phyloP scores from a whole-genome alignment of 1,140 invertebrate species.

The Eueides isabella region DNA sequence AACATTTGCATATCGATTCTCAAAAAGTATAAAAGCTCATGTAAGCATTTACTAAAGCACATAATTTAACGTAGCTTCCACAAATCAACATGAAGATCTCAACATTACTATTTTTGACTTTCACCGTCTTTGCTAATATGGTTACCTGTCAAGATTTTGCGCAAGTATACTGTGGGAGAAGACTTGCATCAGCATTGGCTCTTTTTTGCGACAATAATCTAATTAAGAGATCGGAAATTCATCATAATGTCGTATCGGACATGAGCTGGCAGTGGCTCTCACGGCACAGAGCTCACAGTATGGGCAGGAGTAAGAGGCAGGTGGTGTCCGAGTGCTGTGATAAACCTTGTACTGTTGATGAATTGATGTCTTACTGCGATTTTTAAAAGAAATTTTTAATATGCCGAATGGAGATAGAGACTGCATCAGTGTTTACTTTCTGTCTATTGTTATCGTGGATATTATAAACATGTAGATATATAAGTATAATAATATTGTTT shows the following conservation, averaged over 20 bases:
- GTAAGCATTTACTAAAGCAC: neutral
- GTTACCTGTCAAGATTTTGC: slow-evolving; percentile 29
- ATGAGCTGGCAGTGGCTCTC: slow-evolving; percentile 35
- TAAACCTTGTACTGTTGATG: slow-evolving; percentile 39
- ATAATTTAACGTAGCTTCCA: neutral
- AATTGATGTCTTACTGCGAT: slow-evolving; percentile 40
- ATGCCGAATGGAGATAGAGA: no score
- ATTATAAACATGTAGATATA: no score
- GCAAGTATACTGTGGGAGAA: slow-evolving; percentile 40
- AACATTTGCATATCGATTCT: neutral
- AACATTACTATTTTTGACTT: neutral
- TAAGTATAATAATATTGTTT: no score
- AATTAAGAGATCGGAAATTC: slow-evolving; percentile 28
- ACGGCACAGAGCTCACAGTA: slow-evolving; percentile 26
- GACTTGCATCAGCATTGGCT: slow-evolving; percentile 22
- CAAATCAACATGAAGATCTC: slow-evolving; percentile 19
- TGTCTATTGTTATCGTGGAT: no score
- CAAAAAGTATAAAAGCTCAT: neutral
- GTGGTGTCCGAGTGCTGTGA: slow-evolving; percentile 41
- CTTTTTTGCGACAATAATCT: slow-evolving; percentile 32
- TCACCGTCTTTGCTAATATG: slow-evolving; percentile 13
- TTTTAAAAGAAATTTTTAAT: no score
- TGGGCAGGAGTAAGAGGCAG: slow-evolving; percentile 20
- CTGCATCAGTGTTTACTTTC: no score
- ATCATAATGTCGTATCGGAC: neutral